Evolutionary conservation across 2,113 vertebrate species (phyloP).

Genomic region (Tetraodon nigroviridis): DNA sequence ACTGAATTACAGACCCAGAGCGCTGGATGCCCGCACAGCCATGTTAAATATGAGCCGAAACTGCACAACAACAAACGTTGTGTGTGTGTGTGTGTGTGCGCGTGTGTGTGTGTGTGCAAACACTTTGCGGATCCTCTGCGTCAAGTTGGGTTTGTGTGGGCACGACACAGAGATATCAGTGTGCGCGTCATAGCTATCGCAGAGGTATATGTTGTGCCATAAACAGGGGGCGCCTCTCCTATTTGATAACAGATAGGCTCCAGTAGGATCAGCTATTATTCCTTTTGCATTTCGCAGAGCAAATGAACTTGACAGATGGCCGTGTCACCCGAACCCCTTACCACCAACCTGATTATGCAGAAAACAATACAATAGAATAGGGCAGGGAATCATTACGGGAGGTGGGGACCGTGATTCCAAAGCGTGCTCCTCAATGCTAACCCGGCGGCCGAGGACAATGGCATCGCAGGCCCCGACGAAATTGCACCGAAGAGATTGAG

Average conservation of each 20-base stretch:
- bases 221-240: conserved; percentile 69
- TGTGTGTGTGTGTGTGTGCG: background rate
- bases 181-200: conserved; percentile 10
- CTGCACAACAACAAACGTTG: conserved; percentile 63
- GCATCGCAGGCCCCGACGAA: conserved; percentile 84
- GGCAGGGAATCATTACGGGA: conserved; percentile 94
- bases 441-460: conserved; percentile 85
- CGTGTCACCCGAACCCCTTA: conserved; percentile 98
- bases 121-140: background rate
- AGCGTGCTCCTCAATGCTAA: conserved; percentile 78
- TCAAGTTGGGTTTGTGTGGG: conserved; percentile 9
- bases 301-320: conserved; percentile 99
- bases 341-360: conserved; percentile 99
- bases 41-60: conserved; percentile 58
- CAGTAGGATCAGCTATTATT: conserved; percentile 91
- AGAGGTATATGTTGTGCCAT: conserved; percentile 51
- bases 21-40: conserved; percentile 73
- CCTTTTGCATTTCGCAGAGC: conserved; percentile 92
- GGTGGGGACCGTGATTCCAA: conserved; percentile 70
- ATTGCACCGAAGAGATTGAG: conserved; percentile 98
- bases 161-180: conserved; percentile 15
- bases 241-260: conserved; percentile 90
- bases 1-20: conserved; percentile 83
- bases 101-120: conserved; percentile 7
- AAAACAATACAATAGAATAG: conserved; percentile 99